Base-by-base conservation (phyloP, 1,140 invertebrate species). In the Adelges cooleyi region DNA sequence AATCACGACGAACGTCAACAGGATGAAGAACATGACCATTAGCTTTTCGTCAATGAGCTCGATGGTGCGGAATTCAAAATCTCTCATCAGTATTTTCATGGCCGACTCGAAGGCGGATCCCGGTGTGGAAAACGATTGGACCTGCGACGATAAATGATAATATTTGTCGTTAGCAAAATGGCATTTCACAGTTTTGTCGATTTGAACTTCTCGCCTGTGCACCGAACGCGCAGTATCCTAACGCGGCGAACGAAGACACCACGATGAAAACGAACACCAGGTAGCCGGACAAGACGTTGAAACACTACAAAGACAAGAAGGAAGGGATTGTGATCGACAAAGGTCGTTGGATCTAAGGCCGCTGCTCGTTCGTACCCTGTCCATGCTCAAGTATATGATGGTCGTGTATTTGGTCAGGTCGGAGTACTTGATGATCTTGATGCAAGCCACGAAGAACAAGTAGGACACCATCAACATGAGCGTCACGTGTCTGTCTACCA, bases 361-460 rank as follows among this genome's bases (percentile, higher is more conserved):
- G n/a, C n/a, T n/a, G n/a, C n/a, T n/a, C n/a, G n/a, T n/a, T n/a
- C n/a, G n/a, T 62, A 62, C 56, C 56, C 17, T 29, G 22, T 42
- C 56, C 2, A 46, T 36, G 6, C 25, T 62, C 18, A 62, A 27
- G 40, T 62, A 62, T 2, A 62, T 17, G 10, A 33, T 27, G 25
- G 42, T 48, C 42, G 44, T 48, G 5, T 23, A 33, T 48, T 18
- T 62, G 25, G 42, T 62, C 8, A 62, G 9, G 13, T 62, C 56
- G 13, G 42, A 29, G 25, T 62, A 62, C 8, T 62, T 62, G 17
- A 48, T 29, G n/a, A 62, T 15, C 8, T 62, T 62, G 25, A 48
- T 2, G 17, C 17, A 48, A 11, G 15, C 18, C 2, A 46, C 11
- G 25, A 62, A 62, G 6, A 33, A 33, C 17, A 48, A 8, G 17